Conservation (phyloP, 2,797 vertebrate species). For the Pyrocephalus nanus region DNA sequence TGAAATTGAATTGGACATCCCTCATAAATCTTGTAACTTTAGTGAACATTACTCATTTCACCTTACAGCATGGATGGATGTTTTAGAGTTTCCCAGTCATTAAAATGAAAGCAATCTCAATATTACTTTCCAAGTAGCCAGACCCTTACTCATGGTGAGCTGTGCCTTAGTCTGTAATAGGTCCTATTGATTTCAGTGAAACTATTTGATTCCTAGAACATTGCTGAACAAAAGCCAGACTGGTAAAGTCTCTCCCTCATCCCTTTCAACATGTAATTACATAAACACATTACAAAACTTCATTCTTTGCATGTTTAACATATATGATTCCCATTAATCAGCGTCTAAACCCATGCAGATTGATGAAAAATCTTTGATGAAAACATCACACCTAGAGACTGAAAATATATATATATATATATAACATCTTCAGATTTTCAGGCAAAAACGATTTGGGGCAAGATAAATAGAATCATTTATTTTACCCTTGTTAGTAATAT, state of each 20-base stretch:
- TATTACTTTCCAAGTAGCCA: constrained; percentile 6
- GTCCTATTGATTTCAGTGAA: constrained; percentile 25
- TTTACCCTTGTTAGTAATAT: background rate
- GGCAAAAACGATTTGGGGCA: background rate
- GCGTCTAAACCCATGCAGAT: background rate
- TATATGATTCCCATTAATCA: background rate
- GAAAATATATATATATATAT: background rate
- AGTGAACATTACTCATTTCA: constrained; percentile 70
- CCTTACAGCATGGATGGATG: constrained; percentile 54
- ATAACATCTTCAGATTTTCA: background rate
- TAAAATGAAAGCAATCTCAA: constrained; percentile 65
- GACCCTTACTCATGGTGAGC: background rate
- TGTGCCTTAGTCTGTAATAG: constrained; percentile 7
- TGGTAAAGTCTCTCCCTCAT: background rate
- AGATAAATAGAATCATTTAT: background rate
- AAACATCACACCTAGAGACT: background rate
- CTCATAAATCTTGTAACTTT: constrained; percentile 76
- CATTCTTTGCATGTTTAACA: background rate
- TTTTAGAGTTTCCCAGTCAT: constrained; percentile 41
- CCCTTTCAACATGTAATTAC: background rate
- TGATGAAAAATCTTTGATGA: background rate
- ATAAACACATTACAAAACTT: background rate
- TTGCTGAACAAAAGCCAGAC: background rate
- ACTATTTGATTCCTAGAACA: background rate
- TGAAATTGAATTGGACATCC: constrained; percentile 72